These are phyloP conservation scores for Arge pagana DNA, from an alignment of 2,888 invertebrate genomes.

Conservation along the genomic window DNA sequence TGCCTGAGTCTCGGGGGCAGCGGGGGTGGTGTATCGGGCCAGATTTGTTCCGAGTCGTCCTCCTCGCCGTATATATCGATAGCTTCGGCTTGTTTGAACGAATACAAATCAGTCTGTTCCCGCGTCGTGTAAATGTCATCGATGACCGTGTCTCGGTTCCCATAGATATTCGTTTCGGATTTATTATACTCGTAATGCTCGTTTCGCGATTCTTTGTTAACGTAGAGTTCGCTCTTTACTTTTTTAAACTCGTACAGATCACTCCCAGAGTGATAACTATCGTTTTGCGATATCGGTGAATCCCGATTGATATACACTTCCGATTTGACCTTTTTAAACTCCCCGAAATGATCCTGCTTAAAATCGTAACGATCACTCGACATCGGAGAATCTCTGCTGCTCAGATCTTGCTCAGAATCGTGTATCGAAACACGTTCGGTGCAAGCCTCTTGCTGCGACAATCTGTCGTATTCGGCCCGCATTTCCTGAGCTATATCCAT, in stretches of 20 bases:
- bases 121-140: constrained; percentile 47
- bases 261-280: constrained; percentile 44
- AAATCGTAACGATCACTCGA: constrained; percentile 42
- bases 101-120: constrained; percentile 47
- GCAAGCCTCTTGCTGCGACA: constrained; percentile 43
- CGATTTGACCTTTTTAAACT: constrained; percentile 52
- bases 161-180: constrained; percentile 44
- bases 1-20: constrained; percentile 67
- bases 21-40: constrained; percentile 64
- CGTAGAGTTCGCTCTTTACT: constrained; percentile 49
- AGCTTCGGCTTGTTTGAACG: constrained; percentile 50
- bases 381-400: constrained; percentile 40
- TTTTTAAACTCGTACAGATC: constrained; percentile 49
- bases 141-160: constrained; percentile 46
- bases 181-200: constrained; percentile 42
- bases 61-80: constrained; percentile 57
- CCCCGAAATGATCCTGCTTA: constrained; percentile 50
- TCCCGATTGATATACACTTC: constrained; percentile 49
- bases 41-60: constrained; percentile 51
- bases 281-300: constrained; percentile 51
- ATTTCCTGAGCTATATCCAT: constrained; percentile 37
- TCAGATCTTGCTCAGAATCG: constrained; percentile 44
- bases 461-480: constrained; percentile 41
- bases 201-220: constrained; percentile 39
- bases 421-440: constrained; percentile 46